Evolutionary conservation across 2,888 invertebrate genomes (phyloP).

Genomic region (Xiphydria camelus): DNA sequence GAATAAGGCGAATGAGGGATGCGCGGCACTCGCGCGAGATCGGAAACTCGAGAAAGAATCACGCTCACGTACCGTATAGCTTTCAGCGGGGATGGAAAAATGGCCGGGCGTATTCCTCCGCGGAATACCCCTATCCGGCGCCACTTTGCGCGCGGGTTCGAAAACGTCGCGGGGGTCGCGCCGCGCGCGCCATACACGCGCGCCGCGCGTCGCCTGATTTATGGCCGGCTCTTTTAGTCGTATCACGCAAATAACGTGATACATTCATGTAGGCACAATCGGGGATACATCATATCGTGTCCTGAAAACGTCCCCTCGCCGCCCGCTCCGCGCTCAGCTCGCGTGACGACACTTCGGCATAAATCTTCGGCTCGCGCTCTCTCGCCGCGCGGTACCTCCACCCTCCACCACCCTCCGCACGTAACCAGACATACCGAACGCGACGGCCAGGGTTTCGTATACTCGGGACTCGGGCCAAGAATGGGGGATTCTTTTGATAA

Average conservation of each 20-base stretch:
- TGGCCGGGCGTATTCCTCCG: slow-evolving; percentile 1
- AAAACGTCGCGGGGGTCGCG: slow-evolving; percentile 35
- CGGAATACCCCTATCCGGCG: slow-evolving; percentile 15
- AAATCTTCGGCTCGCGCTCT: slow-evolving; percentile 24
- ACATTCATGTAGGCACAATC: slow-evolving; percentile 24
- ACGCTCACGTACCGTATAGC: slow-evolving; percentile 19
- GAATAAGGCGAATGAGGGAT: background rate
- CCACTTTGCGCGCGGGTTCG: slow-evolving; percentile 43
- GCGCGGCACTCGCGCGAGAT: slow-evolving; percentile 12
- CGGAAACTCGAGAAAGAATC: slow-evolving; percentile 23
- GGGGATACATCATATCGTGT: slow-evolving; percentile 39
- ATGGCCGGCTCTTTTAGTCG: slow-evolving; percentile 19
- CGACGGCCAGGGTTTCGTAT: slow-evolving; percentile 1
- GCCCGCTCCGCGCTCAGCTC: slow-evolving; percentile 7
- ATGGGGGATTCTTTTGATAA: slow-evolving; percentile 30
- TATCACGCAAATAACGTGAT: slow-evolving; percentile 35
- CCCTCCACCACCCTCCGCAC: background rate
- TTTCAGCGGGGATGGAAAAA: slow-evolving; percentile 27
- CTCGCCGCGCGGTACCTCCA: background rate
- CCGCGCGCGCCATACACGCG: slow-evolving; percentile 19
- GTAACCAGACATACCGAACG: background rate
- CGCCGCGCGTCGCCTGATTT: slow-evolving; percentile 18
- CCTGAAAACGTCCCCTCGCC: slow-evolving; percentile 18
- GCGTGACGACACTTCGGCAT: slow-evolving; percentile 26
- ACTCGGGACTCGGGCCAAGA: slow-evolving; percentile 19